Base-by-base conservation (phyloP, 23 tunicate species). In the Ascidia mentula region DNA sequence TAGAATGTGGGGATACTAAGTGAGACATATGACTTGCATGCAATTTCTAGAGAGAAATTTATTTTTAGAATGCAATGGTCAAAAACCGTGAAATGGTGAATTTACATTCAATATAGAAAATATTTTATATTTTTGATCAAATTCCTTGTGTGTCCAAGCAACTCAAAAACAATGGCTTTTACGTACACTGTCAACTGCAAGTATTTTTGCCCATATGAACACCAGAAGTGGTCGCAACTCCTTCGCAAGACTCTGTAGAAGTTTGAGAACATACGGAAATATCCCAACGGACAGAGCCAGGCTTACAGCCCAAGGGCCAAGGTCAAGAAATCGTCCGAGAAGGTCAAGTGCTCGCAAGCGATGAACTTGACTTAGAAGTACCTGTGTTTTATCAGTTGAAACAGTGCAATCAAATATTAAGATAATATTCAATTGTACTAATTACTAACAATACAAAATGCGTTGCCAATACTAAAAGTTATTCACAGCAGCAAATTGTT, bases 271-370 rank as follows among this genome's bases (percentile, higher is more conserved):
- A 61, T 93, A 93, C 7, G 98, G 98, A 72, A 93, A 93, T 18
- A 93, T 93, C 42, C 98, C 98, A 18, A 93, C 98, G 0, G 93
- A 88, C 46, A 93, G 77, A 8, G 98, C 98, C 75, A 93, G 73
- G 69, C 87, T 88, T 42, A 93, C 98, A n/a, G 98, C 98, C 98
- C 98, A 93, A 0, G 98, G 87, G 0, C 98, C 98, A 36, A 93
- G 76, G 79, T 93, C 98, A 38, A 93, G 87, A 36, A 93, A 93
- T 33, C 98, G 69, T 15, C 98, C 93, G 34, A 93, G 89, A 36
- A 93, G 89, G 30, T 93, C 98, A 36, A 93, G 75, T 22, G 98
- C 98, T 22, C 90, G 80, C 7, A 88, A 40, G 20, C 98, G 84
- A 39, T 93, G 98, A 8, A 93, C 98, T 84, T 93, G 98, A 59